Percentiles rank a stretch among this genome's conserved stretches.
Conservation (phyloP, 2,888 invertebrate genomes). For the Andrena camellia region DNA sequence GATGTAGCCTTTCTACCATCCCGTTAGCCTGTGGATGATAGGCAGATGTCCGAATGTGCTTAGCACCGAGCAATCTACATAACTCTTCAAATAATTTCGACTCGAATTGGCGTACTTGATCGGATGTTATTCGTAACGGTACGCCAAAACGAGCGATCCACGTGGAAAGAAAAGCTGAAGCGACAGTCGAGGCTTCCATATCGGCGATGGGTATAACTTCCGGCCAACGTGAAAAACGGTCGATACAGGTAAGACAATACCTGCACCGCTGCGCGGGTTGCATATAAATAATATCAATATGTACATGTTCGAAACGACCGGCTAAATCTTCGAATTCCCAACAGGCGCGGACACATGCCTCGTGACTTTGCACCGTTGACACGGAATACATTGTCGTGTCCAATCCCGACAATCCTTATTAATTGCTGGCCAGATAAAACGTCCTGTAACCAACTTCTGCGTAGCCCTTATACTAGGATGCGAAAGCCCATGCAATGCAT, state of each 20-base stretch:
- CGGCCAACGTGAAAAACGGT: constrained; percentile 73
- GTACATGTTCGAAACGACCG: constrained; percentile 4
- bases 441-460: background rate
- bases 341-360: background rate
- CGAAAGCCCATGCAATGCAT: background rate
- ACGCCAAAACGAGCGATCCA: constrained; percentile 63
- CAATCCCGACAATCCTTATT: constrained; percentile 21
- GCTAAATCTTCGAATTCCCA: background rate
- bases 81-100: too few species aligned
- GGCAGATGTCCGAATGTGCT: too few species aligned
- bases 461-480: background rate
- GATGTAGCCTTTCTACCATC: too few species aligned
- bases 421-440: constrained; percentile 9
- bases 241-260: constrained; percentile 80
- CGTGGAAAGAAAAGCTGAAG: constrained; percentile 21
- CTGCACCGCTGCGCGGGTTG: background rate
- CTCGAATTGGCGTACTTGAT: constrained; percentile 66
- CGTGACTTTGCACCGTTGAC: constrained; percentile 1
- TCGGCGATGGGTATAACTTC: constrained; percentile 43
- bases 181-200: constrained; percentile 60
- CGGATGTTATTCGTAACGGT: constrained; percentile 57
- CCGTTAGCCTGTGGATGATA: too few species aligned
- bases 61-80: too few species aligned
- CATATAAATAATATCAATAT: constrained; percentile 4
- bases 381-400: background rate